Percentiles rank a stretch among this genome's conserved stretches.
Conservation (phyloP, 2,113 vertebrate species). For the Xenopus laevis region DNA sequence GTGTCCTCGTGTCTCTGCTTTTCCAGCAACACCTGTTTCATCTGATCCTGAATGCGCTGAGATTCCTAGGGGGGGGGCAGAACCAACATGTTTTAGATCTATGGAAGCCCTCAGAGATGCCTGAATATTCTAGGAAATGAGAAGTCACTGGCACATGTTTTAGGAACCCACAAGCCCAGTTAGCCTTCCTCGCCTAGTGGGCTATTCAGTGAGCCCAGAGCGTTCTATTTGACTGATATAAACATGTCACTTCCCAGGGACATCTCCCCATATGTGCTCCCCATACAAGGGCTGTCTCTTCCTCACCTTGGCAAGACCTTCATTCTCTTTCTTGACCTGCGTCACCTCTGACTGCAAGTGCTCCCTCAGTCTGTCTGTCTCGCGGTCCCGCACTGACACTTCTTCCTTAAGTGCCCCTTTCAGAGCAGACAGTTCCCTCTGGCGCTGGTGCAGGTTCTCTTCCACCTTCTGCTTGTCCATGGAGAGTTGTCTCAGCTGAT, state of each 20-base stretch:
- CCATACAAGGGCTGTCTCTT: neutral
- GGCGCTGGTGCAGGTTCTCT: conserved; percentile 63
- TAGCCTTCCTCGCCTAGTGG: no score
- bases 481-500: conserved; percentile 61
- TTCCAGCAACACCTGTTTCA: conserved; percentile 62
- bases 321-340: conserved; percentile 64
- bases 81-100: neutral
- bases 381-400: conserved; percentile 67
- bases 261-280: no score
- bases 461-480: conserved; percentile 64
- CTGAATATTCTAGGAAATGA: no score
- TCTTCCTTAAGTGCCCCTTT: conserved; percentile 74
- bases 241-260: no score
- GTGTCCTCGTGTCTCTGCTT: conserved; percentile 62
- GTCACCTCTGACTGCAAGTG: conserved; percentile 70
- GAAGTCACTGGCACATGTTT: no score
- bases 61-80: conserved; percentile 66
- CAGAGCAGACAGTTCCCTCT: conserved; percentile 72
- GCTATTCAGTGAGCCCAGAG: no score
- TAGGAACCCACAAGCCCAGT: no score
- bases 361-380: conserved; percentile 58
- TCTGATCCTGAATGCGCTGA: conserved; percentile 54
- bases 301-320: conserved; percentile 63
- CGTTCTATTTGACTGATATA: no score
- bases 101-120: no score